Evolutionary conservation across 2,888 invertebrate species (phyloP), one percentile per base, ranked within the genome.

Genomic region (Cosmopolites sordidus): DNA sequence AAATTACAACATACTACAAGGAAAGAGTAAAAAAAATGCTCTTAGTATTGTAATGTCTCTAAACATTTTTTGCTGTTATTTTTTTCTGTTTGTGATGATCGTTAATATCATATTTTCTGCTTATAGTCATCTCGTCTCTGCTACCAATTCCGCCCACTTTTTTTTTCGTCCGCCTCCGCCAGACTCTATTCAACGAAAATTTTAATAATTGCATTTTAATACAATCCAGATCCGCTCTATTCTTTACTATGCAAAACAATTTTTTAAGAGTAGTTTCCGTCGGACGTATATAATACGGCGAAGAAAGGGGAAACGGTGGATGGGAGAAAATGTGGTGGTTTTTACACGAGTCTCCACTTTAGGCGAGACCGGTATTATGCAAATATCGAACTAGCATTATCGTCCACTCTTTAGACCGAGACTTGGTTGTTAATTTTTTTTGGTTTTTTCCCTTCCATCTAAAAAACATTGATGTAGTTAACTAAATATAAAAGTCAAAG

Each of bases 341-440:
- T 47, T 47, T 47, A 47, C 47, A 47, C 47, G 29, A 47, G 27
- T 47, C 47, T 47, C 47, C 39, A 47, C 47, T 47, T 47, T 47
- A 47, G 16, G 16, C 47, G 39, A 37, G 16, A 27, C 22, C 39
- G 47, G 47, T 47, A 40, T 47, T 47, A 47, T 47, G 47, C 47
- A 47, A 47, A 47, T 47, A 40, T 27, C 39, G 39, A 12, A 37
- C 14, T 22, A 12, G 29, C 39, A 39, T 47, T 47, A 47, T 11
- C 8, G 33, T 12, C 33, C 33, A 33, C 33, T 33, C n/a, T 33
- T 33, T 33, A 33, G 33, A 33, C n/a, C 4, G 33, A 33, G n/a
- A 12, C 33, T 33, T 33, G 3, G 33, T 33, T 33, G 33, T n/a
- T n/a, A 22, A 22, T n/a, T n/a, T n/a, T n/a, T n/a, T n/a, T n/a